Conservation (phyloP, 2,888 invertebrate species). For the Luperina testacea region DNA sequence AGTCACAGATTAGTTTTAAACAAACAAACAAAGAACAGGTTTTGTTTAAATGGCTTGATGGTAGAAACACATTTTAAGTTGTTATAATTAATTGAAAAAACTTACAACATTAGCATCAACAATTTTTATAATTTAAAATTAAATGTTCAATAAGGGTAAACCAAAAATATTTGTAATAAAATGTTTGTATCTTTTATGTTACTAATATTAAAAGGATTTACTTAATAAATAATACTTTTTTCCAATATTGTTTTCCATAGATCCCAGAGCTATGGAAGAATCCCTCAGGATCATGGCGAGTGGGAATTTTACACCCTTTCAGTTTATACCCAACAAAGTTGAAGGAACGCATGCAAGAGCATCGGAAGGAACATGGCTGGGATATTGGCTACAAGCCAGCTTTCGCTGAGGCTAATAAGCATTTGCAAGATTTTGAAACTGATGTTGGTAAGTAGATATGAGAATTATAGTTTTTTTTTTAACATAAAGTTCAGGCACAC, state of each 20-base stretch:
- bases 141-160: background rate
- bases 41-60: conserved; percentile 2
- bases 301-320: conserved; percentile 96
- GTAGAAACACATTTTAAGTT: background rate
- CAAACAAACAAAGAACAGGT: conserved; percentile 25
- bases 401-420: conserved; percentile 94
- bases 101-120: background rate
- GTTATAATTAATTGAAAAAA: background rate
- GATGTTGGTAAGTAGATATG: conserved; percentile 86
- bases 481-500: background rate
- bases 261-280: conserved; percentile 95
- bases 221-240: background rate
- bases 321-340: conserved; percentile 96
- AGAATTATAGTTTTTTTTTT: background rate
- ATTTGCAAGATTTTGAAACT: conserved; percentile 94
- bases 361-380: conserved; percentile 95
- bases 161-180: background rate
- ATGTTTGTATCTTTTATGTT: conserved; percentile 29
- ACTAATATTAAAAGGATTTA: background rate
- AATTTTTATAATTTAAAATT: background rate
- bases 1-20: background rate
- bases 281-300: conserved; percentile 95
- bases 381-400: conserved; percentile 95
- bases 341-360: conserved; percentile 94
- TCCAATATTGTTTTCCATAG: conserved; percentile 79